Evolutionary conservation across 2,888 invertebrate species (phyloP).

Genomic region (Meteorus cinctellus): DNA sequence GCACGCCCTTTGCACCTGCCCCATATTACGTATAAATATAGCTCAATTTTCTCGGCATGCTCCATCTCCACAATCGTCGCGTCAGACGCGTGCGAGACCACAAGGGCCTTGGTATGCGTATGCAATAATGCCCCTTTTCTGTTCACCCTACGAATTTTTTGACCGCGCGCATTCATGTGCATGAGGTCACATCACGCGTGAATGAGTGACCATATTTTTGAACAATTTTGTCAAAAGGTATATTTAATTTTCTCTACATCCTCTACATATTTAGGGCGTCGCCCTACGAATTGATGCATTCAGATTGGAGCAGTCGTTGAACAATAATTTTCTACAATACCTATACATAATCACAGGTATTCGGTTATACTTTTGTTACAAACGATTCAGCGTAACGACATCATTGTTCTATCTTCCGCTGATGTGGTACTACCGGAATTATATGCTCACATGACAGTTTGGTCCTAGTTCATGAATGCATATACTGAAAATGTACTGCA

Average conservation of each 20-base stretch:
- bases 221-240: not conserved
- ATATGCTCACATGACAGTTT: not conserved
- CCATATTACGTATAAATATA: slow-evolving; percentile 11
- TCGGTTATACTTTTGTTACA: slow-evolving; percentile 5
- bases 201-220: not conserved
- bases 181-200: not conserved
- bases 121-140: not conserved
- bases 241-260: not conserved
- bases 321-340: not conserved
- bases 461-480: not conserved
- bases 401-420: slow-evolving; percentile 13
- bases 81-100: slow-evolving; percentile 8
- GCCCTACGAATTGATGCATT: not conserved
- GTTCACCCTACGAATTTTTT: not conserved
- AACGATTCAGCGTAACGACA: slow-evolving; percentile 10
- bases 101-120: not conserved
- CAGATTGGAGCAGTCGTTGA: not conserved
- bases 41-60: not conserved
- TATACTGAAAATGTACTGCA: not conserved
- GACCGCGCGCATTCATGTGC: slow-evolving; percentile 4
- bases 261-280: not conserved
- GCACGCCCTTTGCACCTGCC: slow-evolving; percentile 10
- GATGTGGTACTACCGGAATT: not conserved
- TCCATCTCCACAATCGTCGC: not conserved
- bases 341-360: not conserved